Conservation (phyloP, 2,888 invertebrate species). For the Eupithecia inturbata region DNA sequence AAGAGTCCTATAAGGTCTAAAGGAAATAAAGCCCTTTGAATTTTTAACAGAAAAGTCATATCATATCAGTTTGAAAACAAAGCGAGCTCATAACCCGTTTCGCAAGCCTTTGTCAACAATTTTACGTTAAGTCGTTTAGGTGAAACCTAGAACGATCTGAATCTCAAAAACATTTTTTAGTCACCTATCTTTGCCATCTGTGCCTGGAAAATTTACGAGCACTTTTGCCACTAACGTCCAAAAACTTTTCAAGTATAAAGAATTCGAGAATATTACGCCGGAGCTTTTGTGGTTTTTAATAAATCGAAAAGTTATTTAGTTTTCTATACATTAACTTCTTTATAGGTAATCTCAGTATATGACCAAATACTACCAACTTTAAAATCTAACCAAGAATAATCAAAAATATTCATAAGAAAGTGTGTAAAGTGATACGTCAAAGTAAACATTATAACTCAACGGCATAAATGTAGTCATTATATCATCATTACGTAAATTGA, state of each 20-base stretch:
- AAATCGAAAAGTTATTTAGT: not conserved
- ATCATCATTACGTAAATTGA: slow-evolving; percentile 46
- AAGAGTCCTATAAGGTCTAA: no score
- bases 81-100: not conserved
- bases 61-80: not conserved
- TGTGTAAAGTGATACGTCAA: slow-evolving; percentile 29
- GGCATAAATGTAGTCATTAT: slow-evolving; percentile 43
- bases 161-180: slow-evolving; percentile 48
- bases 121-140: slow-evolving; percentile 15
- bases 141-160: slow-evolving; percentile 29
- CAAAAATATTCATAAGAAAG: slow-evolving; percentile 7
- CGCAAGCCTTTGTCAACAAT: not conserved
- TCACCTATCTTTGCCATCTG: slow-evolving; percentile 63
- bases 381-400: not conserved
- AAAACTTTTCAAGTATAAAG: slow-evolving; percentile 47
- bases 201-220: slow-evolving; percentile 55
- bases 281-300: slow-evolving; percentile 16
- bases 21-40: no score
- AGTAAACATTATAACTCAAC: slow-evolving; percentile 33
- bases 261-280: slow-evolving; percentile 39
- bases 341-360: not conserved
- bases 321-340: not conserved
- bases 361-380: not conserved
- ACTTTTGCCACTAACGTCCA: slow-evolving; percentile 51
- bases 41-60: not conserved